phyloP scores from a whole-genome alignment of 2,113 vertebrate species.

The Dromas ardeola region DNA sequence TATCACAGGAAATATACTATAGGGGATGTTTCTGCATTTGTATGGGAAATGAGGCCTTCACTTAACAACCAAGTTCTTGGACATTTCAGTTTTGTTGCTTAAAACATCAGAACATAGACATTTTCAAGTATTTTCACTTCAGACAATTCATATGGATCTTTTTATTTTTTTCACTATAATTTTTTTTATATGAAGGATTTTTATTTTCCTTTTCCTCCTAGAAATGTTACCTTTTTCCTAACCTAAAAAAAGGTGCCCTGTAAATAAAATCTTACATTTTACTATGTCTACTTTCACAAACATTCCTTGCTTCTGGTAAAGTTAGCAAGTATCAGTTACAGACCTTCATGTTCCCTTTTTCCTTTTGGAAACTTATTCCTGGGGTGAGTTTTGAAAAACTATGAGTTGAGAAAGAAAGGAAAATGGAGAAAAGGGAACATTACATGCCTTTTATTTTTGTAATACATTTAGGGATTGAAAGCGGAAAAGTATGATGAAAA shows the following conservation, averaged over 20 bases:
- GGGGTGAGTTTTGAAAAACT: not conserved
- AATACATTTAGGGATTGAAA: not conserved
- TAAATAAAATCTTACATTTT: not conserved
- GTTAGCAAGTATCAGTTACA: not conserved
- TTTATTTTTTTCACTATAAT: not conserved
- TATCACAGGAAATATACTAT: not conserved
- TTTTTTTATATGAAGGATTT: not conserved
- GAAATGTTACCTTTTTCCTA: not conserved
- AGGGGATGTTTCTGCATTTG: not conserved
- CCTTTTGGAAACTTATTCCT: not conserved
- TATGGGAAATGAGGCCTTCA: not conserved
- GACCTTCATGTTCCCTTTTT: not conserved
- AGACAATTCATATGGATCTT: not conserved
- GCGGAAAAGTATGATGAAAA: not conserved
- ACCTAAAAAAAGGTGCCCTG: not conserved
- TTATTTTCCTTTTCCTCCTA: not conserved
- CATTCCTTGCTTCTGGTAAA: not conserved
- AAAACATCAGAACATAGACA: not conserved
- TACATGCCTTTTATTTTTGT: not conserved
- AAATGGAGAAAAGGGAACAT: not conserved
- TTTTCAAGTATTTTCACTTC: not conserved
- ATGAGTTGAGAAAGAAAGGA: not conserved
- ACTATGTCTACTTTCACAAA: not conserved
- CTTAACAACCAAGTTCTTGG: not conserved
- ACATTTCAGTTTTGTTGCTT: not conserved